Evolutionary conservation across 1,140 invertebrate species (phyloP).

Genomic region (Ceratosolen solmsi): DNA sequence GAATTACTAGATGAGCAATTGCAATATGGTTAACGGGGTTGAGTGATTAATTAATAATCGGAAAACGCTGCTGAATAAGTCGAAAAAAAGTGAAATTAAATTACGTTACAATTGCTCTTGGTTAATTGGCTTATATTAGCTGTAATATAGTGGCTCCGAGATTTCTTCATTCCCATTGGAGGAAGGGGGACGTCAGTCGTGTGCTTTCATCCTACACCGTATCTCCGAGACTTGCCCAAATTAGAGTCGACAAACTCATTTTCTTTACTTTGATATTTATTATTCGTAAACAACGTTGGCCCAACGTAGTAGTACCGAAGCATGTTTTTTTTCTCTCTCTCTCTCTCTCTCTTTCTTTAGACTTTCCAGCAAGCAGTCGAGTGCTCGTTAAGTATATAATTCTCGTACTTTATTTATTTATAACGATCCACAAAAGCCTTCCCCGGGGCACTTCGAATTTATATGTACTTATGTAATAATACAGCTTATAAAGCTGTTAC

Average conservation of each 20-base stretch:
- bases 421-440: too few species aligned
- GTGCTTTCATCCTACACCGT: constrained; percentile 18
- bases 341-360: too few species aligned
- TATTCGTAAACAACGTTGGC: constrained; percentile 44
- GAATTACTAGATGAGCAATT: too few species aligned
- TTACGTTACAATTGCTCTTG: constrained; percentile 6
- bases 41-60: not conserved
- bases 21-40: too few species aligned
- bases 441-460: not conserved
- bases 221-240: constrained; percentile 2
- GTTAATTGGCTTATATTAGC: constrained; percentile 30
- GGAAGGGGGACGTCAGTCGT: not conserved
- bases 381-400: not conserved
- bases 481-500: not conserved
- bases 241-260: constrained; percentile 38
- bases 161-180: not conserved
- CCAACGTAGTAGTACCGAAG: constrained; percentile 24
- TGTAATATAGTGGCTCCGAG: not conserved
- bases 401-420: not conserved
- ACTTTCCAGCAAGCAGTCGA: too few species aligned
- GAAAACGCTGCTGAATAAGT: not conserved
- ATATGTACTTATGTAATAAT: not conserved
- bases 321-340: not conserved
- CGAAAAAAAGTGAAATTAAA: not conserved
- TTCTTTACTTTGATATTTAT: constrained; percentile 44